These are phyloP conservation scores for Montipora capitata DNA, from an alignment of 92 coral and sea anemone genomes.

Conservation along the genomic window DNA sequence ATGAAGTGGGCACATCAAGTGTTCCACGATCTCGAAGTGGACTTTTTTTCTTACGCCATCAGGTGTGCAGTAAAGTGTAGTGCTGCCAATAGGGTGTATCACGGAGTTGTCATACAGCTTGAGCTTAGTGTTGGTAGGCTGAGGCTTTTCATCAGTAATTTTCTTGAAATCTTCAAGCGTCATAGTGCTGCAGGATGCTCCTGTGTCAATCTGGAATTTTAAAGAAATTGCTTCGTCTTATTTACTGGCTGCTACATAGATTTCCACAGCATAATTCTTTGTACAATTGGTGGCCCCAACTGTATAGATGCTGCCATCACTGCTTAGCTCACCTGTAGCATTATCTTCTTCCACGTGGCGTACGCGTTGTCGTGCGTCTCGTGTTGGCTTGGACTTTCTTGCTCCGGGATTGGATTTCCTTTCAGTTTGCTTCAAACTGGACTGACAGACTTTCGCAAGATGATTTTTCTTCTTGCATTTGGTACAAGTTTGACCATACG, in stretches of 20 bases:
- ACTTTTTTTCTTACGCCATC: neutral
- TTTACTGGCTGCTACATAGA: neutral
- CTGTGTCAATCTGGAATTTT: neutral
- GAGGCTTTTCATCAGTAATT: conserved; percentile 44
- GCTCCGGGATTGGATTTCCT: conserved; percentile 13
- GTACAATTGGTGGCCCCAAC: neutral
- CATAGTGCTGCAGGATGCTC: conserved; percentile 61
- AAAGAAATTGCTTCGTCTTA: neutral
- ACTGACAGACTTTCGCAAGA: conserved; percentile 54
- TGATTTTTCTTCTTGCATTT: conserved; percentile 47
- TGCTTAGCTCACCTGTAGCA: conserved; percentile 34
- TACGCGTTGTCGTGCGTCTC: neutral
- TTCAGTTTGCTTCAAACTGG: conserved; percentile 11
- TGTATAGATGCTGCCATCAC: conserved; percentile 39
- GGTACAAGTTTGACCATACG: conserved; percentile 52
- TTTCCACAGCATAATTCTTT: neutral
- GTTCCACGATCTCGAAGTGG: neutral
- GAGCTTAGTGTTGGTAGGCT: conserved; percentile 37
- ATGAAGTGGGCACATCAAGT: neutral
- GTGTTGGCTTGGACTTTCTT: neutral
- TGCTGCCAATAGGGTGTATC: neutral
- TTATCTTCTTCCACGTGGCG: conserved; percentile 31
- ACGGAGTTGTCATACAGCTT: conserved; percentile 12
- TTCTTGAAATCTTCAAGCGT: conserved; percentile 45
- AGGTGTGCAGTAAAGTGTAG: neutral